Evolutionary conservation across 2,797 vertebrate genomes (phyloP).

Genomic region (Fistularia tabacaria): DNA sequence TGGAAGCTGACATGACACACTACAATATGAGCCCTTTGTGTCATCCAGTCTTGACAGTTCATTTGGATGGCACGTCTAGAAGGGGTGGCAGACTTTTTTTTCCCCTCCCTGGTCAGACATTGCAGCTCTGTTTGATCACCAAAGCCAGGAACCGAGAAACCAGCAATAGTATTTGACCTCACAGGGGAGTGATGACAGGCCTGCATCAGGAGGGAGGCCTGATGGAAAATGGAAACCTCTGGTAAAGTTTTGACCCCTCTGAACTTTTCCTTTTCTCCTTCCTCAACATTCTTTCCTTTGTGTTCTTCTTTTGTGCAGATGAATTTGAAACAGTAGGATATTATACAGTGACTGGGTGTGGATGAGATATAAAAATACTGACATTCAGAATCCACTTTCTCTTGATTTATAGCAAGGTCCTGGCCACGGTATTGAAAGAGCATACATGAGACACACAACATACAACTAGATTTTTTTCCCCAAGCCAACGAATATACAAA

Average conservation of each 20-base stretch:
- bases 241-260: conserved; percentile 24
- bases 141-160: conserved; percentile 24
- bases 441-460: too few species aligned
- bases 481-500: too few species aligned
- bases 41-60: conserved; percentile 33
- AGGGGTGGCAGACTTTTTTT: conserved; percentile 11
- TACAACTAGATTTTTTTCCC: too few species aligned
- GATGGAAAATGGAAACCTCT: conserved; percentile 33
- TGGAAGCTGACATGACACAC: conserved; percentile 32
- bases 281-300: conserved; percentile 5
- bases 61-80: conserved; percentile 18
- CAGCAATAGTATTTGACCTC: conserved; percentile 34
- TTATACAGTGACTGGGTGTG: neutral
- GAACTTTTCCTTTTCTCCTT: neutral
- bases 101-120: conserved; percentile 12
- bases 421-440: too few species aligned
- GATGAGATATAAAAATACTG: too few species aligned
- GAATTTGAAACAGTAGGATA: neutral
- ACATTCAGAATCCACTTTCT: too few species aligned
- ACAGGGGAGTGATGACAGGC: conserved; percentile 32
- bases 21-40: conserved; percentile 8
- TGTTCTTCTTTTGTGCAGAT: conserved; percentile 1
- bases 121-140: conserved; percentile 27
- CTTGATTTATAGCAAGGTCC: too few species aligned
- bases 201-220: conserved; percentile 8